Conservation (phyloP, 2,797 vertebrate species). For the Acipenser oxyrinchus region DNA sequence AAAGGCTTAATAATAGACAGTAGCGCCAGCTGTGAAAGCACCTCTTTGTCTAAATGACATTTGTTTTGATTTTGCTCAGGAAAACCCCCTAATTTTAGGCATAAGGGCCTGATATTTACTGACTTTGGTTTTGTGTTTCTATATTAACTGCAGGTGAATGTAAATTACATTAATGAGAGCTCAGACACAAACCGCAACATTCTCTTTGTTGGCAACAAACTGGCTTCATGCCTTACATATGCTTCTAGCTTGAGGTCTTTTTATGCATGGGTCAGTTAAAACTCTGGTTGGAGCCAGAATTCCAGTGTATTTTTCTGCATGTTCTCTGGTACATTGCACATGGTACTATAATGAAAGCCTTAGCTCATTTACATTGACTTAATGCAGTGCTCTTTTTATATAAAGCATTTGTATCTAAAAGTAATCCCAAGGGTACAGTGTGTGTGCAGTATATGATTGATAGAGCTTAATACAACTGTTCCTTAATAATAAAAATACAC, state of each 20-base stretch:
- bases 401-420: neutral
- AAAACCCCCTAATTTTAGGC: slow-evolving; percentile 29
- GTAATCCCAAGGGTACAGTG: too few species aligned
- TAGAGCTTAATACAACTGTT: too few species aligned
- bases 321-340: slow-evolving; percentile 17
- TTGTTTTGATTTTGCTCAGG: slow-evolving; percentile 47
- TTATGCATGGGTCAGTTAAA: slow-evolving; percentile 28
- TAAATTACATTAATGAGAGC: slow-evolving; percentile 26
- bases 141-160: slow-evolving; percentile 34
- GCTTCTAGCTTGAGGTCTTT: slow-evolving; percentile 25
- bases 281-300: slow-evolving; percentile 20
- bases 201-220: slow-evolving; percentile 40
- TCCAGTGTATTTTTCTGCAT: slow-evolving; percentile 24
- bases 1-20: slow-evolving; percentile 46
- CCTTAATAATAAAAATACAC: too few species aligned
- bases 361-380: slow-evolving; percentile 27
- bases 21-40: slow-evolving; percentile 46
- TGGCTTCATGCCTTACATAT: slow-evolving; percentile 30
- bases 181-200: slow-evolving; percentile 33
- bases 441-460: too few species aligned
- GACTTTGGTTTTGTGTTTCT: slow-evolving; percentile 28
- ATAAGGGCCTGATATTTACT: slow-evolving; percentile 31
- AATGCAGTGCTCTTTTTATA: slow-evolving; percentile 3
- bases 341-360: slow-evolving; percentile 27
- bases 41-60: slow-evolving; percentile 41